Conservation (phyloP, 2,113 vertebrate genomes). For the Cyrtonyx montezumae region DNA sequence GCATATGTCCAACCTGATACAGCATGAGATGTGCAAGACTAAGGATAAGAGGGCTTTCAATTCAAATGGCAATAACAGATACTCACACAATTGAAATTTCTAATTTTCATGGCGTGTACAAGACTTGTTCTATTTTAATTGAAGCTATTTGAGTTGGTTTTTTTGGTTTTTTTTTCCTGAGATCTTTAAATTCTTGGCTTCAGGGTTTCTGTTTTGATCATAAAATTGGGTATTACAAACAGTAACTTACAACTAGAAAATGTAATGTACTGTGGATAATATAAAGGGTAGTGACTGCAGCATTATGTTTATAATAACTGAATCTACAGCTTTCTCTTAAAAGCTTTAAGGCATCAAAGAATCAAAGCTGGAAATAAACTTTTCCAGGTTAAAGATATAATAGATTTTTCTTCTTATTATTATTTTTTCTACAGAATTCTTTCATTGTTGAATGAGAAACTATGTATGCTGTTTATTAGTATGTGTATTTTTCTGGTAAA, state of each 20-base stretch:
- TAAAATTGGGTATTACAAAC: slow-evolving; percentile 5
- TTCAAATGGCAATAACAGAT: slow-evolving; percentile 8
- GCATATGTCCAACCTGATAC: neutral
- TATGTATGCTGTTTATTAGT: neutral
- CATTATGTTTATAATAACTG: neutral
- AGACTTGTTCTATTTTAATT: neutral
- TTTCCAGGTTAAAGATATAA: neutral
- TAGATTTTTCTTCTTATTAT: neutral
- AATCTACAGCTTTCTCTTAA: neutral
- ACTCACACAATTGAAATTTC: neutral
- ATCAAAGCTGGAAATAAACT: slow-evolving; percentile 38
- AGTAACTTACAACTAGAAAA: slow-evolving; percentile 17
- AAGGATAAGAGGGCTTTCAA: neutral
- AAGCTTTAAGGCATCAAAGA: slow-evolving; percentile 49
- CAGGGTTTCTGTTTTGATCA: slow-evolving; percentile 20
- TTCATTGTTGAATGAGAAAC: neutral
- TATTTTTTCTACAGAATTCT: neutral
- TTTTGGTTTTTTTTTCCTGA: neutral
- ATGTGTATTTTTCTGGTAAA: neutral
- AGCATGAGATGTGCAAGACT: neutral
- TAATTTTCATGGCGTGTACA: neutral
- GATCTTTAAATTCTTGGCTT: slow-evolving; percentile 20
- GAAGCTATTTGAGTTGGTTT: neutral
- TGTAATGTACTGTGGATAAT: neutral
- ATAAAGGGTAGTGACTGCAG: neutral